Evolutionary conservation across 2,888 invertebrate genomes (phyloP), one percentile per base, ranked within the genome.

Genomic region (Rotaria socialis): DNA sequence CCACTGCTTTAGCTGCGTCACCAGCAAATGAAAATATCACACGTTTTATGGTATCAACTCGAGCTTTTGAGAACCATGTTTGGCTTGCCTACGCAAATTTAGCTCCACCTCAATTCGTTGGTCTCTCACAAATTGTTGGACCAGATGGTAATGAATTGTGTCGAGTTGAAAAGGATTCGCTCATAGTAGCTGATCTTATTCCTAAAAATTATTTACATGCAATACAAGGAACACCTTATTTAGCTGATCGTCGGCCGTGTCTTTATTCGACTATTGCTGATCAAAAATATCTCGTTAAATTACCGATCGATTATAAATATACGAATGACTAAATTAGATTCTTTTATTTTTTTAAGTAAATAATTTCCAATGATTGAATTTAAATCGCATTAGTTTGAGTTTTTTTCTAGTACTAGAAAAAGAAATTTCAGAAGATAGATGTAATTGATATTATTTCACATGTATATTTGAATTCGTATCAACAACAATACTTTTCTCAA

Each of bases 1-100:
- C 80, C 22, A 80, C 80, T 4, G 80, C 80, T n/a, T 80, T 80
- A n/a, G 43, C 80, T n/a, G 11, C 43, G 3, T 43, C 43, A 3
- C 43, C n/a, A 47, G 11, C 22, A n/a, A 47, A 80, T 80, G 11
- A 47, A 47, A 80, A 47, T 80, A 80, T 80, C 14, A n/a, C 47
- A 3, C 10, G 8, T 43, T 22, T n/a, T n/a, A n/a, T 80, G 8
- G n/a, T 80, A 47, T 6, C 47, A 80, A 80, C 80, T 41, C 80
- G 80, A 24, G 80, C 80, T 24, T n/a, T 80, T 5, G 80, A 80
- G n/a, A 80, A 80, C n/a, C 80, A 80, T 47, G 80, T 80, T n/a
- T 80, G 80, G 80, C 22, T 80, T 80, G 80, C 80, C 14, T 80
- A 80, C 47, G 43, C 80, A 10, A 80, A 80, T 80, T n/a, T 80